Evolutionary conservation across 2,797 vertebrate genomes (phyloP).

Genomic region (Allobates femoralis): DNA sequence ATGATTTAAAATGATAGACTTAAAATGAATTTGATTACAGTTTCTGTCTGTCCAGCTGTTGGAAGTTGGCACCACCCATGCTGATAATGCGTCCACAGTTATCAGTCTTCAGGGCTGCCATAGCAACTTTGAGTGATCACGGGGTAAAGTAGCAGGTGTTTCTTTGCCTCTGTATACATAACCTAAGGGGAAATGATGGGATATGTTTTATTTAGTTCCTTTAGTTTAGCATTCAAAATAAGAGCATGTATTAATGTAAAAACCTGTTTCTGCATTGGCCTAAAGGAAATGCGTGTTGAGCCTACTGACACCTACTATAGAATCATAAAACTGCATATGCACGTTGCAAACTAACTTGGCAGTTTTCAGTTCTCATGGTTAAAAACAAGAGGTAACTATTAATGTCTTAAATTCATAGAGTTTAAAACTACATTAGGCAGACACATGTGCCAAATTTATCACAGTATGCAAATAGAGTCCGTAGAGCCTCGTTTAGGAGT

Average conservation of each 20-base stretch:
- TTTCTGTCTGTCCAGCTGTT: neutral
- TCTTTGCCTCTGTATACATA: neutral
- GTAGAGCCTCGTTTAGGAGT: too few relatives aligned
- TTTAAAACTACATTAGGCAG: too few relatives aligned
- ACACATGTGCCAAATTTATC: too few relatives aligned
- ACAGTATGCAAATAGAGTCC: too few relatives aligned
- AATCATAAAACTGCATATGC: neutral
- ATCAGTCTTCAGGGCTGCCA: neutral
- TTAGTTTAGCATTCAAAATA: neutral
- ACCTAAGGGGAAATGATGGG: neutral
- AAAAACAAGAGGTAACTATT: neutral
- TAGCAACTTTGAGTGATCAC: constrained; percentile 4
- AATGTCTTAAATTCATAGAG: too few relatives aligned
- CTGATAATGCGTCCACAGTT: neutral
- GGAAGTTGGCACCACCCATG: neutral
- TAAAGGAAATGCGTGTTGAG: neutral
- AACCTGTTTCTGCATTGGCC: neutral
- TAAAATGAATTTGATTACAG: neutral
- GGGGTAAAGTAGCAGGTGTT: neutral
- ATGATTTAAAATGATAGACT: neutral
- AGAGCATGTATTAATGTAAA: neutral
- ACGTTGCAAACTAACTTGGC: neutral
- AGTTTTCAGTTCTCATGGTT: neutral
- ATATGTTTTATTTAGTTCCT: constrained; percentile 11
- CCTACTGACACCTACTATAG: neutral